Evolutionary conservation across 2,797 vertebrate species (phyloP).

Genomic region (Melanotaenia nigrans): DNA sequence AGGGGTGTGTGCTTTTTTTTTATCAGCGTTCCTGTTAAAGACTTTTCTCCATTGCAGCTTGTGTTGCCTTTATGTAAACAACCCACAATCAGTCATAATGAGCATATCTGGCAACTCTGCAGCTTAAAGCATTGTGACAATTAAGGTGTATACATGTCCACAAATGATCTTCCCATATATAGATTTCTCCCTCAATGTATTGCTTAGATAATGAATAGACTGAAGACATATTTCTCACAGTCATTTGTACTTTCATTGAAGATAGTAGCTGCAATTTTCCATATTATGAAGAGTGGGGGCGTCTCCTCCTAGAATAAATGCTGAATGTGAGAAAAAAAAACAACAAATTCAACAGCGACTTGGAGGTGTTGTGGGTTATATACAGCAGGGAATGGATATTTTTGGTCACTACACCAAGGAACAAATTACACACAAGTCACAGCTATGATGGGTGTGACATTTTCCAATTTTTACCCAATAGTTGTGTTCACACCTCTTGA

Average conservation of each 20-base stretch:
- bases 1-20: not conserved
- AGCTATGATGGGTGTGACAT: constrained; percentile 79
- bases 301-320: constrained; percentile 49
- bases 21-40: not conserved
- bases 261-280: constrained; percentile 20
- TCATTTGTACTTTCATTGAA: constrained; percentile 30
- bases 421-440: constrained; percentile 77
- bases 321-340: constrained; percentile 46
- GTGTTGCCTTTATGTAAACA: not conserved
- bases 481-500: constrained; percentile 78
- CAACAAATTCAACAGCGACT: constrained; percentile 36
- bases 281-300: constrained; percentile 26
- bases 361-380: constrained; percentile 59
- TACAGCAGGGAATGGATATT: constrained; percentile 72
- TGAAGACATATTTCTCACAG: constrained; percentile 19
- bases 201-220: constrained; percentile 30
- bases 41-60: not conserved
- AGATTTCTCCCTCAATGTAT: constrained; percentile 1
- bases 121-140: not conserved
- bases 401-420: constrained; percentile 62
- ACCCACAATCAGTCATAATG: not conserved
- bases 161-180: not conserved
- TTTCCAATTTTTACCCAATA: constrained; percentile 77
- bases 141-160: not conserved
- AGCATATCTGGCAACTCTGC: not conserved